Evolutionary conservation across 1,140 invertebrate species (phyloP).

Genomic region (Littorina saxatilis): DNA sequence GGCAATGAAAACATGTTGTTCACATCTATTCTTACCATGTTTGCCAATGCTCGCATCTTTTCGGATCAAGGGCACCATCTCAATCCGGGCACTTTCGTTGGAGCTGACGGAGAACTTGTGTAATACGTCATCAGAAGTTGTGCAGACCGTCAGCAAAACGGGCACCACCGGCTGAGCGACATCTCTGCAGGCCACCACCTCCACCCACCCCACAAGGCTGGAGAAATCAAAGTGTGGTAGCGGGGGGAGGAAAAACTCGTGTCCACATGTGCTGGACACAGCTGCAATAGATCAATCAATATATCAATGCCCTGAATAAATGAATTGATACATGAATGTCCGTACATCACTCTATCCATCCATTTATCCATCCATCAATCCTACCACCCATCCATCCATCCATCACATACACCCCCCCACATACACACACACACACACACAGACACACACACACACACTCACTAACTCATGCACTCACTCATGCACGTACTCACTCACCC

Average conservation of each 20-base stretch:
- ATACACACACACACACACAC: too few species aligned
- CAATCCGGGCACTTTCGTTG: background rate
- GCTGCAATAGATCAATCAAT: too few species aligned
- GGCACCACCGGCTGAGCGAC: background rate
- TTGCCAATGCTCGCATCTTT: background rate
- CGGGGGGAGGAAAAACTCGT: background rate
- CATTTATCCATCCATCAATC: too few species aligned
- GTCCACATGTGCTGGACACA: constrained; percentile 7
- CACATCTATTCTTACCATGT: background rate
- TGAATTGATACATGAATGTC: too few species aligned
- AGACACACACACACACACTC: too few species aligned
- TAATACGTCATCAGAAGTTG: constrained; percentile 4
- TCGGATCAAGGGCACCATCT: background rate
- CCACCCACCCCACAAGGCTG: background rate
- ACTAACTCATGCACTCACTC: too few species aligned
- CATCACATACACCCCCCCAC: too few species aligned
- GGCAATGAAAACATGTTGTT: too few species aligned
- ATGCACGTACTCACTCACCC: too few species aligned
- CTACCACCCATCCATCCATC: too few species aligned
- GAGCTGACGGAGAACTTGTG: background rate
- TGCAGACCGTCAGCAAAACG: background rate
- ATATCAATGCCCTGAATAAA: too few species aligned
- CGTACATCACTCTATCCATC: too few species aligned
- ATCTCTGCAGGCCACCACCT: constrained; percentile 8
- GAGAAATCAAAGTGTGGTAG: background rate